Base-by-base conservation (phyloP, 2,797 vertebrate species). In the Lemur catta region DNA sequence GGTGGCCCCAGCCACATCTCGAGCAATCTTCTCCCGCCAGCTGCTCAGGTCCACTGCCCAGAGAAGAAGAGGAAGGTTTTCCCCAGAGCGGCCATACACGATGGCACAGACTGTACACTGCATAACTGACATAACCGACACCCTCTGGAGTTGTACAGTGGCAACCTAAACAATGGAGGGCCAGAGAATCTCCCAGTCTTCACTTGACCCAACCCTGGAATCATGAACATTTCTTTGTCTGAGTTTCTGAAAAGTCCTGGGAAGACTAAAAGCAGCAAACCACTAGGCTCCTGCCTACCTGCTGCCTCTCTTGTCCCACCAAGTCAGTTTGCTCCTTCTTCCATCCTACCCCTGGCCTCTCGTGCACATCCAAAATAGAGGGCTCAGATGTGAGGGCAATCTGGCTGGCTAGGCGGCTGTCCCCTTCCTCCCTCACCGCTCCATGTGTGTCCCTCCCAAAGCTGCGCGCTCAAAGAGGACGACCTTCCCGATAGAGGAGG, bases 21-120 rank as follows among this genome's bases (percentile, higher is more conserved):
- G 98, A 81, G 99, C 99, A 82, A 99, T 99, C 98, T 99, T 99
- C 97, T 99, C 98, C 97, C 99, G 99, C 99, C 99, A 99, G 98
- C 99, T 99, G 97, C 98, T 99, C 93, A 99, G 97, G 97, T 99
- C 99, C 96, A 99, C 99, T 99, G 96, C 28, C 71, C 61, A 8
- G 48, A 63, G 14, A 76, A 96, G 26, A 72, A 90, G 5, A 82
- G 0, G 0, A 65, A 65, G 26, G 50, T 46, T 88, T 63, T 74
- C 61, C n/a, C 28, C 28, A 20, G 82, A 38, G 69, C 69, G 6
- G 2, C 81, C 30, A 63, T 14, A 2, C 12, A 8, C 2, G 35
- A 87, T 1, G 11, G 41, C 11, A 33, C 55, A 50, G 18, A 43
- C 50, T 18, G 13, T 6, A 15, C 24, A 55, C n/a, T 18, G 28